Evolutionary conservation across 1,140 invertebrate genomes (phyloP), one percentile per base, ranked within the genome.

Genomic region (Cherax quadricarinatus): DNA sequence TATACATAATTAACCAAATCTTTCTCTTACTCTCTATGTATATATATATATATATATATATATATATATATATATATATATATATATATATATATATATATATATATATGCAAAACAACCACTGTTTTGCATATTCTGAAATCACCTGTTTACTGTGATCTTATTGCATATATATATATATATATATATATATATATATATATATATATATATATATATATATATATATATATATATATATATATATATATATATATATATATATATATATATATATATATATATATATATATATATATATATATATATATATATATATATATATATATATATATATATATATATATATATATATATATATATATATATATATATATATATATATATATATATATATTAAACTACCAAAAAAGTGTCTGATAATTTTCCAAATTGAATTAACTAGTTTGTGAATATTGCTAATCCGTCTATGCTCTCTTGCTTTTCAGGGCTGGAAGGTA

Each of bases 221-320:
- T 49, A 85, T 85, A 70, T 70, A 85, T 85, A 85, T 70, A 70
- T 70, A 70, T 14, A 70, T 70, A 70, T 70, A 70, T 60, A 70
- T 70, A 70, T 70, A 70, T 70, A n/a, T 18, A 18, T 7, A 57
- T 14, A 14, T 14, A 41, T 57, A 4, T 57, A 57, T 57, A 57
- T 57, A 57, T 57, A 57, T 57, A 84, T 57, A 84, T 57, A 84
- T 62, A 60, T 84, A 84, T 60, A 84, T 84, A 84, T 84, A 84
- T 84, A 84, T 60, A 84, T 84, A 60, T n/a, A 84, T 84, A 62
- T 84, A 84, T 84, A 62, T 84, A 84, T 83, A 83, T 83, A 83
- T 83, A 83, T 53, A 83, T 53, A 83, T 53, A 83, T 83, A 83
- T 83, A 83, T 53, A 83, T 83, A 83, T 21, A 83, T 83, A 83